phyloP scores from a whole-genome alignment of 2,888 invertebrate species.

The Oxytorus armatus region DNA sequence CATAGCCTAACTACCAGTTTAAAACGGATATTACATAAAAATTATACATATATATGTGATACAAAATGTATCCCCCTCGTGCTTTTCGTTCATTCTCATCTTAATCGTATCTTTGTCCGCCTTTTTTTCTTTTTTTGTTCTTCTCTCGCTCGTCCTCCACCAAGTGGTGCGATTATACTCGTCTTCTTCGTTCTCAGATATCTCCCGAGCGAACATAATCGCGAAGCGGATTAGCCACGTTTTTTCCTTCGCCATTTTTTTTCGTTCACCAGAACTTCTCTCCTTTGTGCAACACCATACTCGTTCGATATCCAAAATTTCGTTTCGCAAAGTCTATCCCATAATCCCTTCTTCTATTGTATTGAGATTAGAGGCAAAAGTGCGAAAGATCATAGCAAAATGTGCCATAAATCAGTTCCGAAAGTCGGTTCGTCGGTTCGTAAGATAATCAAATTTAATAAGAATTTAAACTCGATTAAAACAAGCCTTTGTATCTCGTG shows the following conservation, averaged over 20 bases:
- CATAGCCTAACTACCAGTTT: not conserved
- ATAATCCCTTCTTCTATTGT: slow-evolving; percentile 18
- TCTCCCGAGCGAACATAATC: slow-evolving; percentile 50
- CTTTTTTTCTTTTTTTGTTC: slow-evolving; percentile 23
- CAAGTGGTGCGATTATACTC: not conserved
- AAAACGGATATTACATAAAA: not conserved
- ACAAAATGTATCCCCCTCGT: not conserved
- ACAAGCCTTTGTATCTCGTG: too few species aligned
- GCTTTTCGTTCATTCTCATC: slow-evolving; percentile 55
- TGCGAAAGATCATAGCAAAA: not conserved
- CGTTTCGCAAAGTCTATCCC: slow-evolving; percentile 20
- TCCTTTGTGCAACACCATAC: slow-evolving; percentile 9
- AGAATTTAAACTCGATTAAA: too few species aligned
- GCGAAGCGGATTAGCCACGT: slow-evolving; percentile 35
- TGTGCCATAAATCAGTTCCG: not conserved
- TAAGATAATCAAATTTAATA: too few species aligned
- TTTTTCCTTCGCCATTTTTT: not conserved
- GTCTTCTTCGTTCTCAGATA: slow-evolving; percentile 29
- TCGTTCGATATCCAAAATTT: slow-evolving; percentile 3
- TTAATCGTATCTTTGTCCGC: slow-evolving; percentile 40
- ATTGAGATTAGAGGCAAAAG: slow-evolving; percentile 2
- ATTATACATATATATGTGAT: not conserved
- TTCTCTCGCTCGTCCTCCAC: slow-evolving; percentile 21
- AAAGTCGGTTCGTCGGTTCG: too few species aligned
- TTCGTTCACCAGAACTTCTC: not conserved